These are phyloP conservation scores for Sesia apiformis DNA, from an alignment of 2,888 invertebrate genomes.

Conservation along the genomic window DNA sequence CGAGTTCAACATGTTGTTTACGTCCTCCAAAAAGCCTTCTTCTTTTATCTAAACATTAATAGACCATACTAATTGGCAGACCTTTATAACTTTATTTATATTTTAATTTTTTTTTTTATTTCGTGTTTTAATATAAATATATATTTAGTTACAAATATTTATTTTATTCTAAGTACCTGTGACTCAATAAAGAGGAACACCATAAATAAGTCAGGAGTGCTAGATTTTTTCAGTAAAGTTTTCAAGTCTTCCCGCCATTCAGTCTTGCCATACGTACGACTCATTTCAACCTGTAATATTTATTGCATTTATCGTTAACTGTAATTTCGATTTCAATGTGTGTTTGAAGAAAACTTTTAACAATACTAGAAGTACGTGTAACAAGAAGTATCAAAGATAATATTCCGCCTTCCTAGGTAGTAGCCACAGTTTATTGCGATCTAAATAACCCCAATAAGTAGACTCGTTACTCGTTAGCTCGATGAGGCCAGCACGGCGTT, in stretches of 20 bases:
- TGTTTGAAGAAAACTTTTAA: no score
- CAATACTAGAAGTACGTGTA: no score
- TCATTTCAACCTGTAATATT: conserved; percentile 85
- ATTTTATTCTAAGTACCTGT: conserved; percentile 72
- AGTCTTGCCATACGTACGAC: conserved; percentile 84
- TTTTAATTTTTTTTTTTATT: not conserved
- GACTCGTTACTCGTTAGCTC: no score
- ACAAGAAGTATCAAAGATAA: no score
- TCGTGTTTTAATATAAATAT: not conserved
- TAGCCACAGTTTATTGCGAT: no score
- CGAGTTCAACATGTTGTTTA: conserved; percentile 92
- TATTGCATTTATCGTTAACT: not conserved
- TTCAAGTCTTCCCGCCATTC: conserved; percentile 97
- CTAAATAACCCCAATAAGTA: no score
- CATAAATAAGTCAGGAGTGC: conserved; percentile 88
- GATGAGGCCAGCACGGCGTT: no score
- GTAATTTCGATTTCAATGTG: no score
- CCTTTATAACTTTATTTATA: not conserved
- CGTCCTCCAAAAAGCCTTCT: conserved; percentile 93
- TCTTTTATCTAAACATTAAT: conserved; percentile 82
- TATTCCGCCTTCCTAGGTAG: no score
- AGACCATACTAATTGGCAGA: not conserved
- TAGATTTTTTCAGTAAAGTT: conserved; percentile 83
- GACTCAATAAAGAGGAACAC: conserved; percentile 94
- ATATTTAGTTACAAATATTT: not conserved